phyloP scores from a whole-genome alignment of 53 echinoderm and acorn worm species.

The Zoroaster sp. region DNA sequence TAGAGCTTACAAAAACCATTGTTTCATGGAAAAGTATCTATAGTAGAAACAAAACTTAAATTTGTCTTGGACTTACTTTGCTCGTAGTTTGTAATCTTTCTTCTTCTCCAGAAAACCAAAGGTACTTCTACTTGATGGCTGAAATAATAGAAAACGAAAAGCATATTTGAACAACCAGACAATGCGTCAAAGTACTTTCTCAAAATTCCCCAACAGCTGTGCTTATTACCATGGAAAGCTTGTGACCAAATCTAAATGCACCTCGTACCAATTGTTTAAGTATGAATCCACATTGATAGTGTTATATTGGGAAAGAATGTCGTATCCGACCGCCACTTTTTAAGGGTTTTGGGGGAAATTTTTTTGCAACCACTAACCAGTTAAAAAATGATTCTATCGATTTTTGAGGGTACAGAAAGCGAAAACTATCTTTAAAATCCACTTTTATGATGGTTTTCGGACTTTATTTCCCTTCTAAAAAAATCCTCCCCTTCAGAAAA shows the following conservation, averaged over 20 bases:
- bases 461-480: no score
- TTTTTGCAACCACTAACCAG: no score
- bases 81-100: slow-evolving; percentile 88
- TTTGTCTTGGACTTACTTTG: slow-evolving; percentile 68
- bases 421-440: no score
- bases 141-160: slow-evolving; percentile 11
- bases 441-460: no score
- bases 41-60: neutral
- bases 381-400: no score
- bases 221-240: no score
- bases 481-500: no score
- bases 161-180: neutral
- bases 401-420: no score
- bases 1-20: neutral
- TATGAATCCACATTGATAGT: no score
- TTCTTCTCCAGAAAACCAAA: slow-evolving; percentile 95
- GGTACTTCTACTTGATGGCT: slow-evolving; percentile 72
- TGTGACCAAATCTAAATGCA: neutral
- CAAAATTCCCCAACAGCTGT: no score
- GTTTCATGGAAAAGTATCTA: neutral
- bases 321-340: neutral
- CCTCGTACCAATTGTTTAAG: neutral
- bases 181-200: neutral
- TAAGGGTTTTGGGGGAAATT: no score
- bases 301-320: no score